Evolutionary conservation across 1,140 invertebrate genomes (phyloP).

Genomic region (Dinoponera quadriceps): DNA sequence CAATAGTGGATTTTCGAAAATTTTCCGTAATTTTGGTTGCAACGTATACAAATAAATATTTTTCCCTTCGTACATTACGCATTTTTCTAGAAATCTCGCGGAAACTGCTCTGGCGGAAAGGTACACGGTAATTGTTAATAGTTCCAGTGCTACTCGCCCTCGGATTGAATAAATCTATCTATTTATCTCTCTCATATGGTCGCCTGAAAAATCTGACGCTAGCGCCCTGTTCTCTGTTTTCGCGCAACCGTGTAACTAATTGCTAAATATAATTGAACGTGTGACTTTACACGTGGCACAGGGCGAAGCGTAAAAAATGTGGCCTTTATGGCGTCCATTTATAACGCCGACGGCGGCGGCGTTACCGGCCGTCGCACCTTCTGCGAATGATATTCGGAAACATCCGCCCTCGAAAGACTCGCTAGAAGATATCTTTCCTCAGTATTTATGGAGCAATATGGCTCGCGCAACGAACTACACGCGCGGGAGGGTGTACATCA

Average conservation of each 20-base stretch:
- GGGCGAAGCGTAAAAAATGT: neutral
- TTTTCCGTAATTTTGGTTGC: too few species aligned
- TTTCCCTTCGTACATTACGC: too few species aligned
- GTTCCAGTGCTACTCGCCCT: too few species aligned
- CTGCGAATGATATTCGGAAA: conserved; percentile 51
- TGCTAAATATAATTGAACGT: neutral
- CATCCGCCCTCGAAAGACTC: conserved; percentile 35
- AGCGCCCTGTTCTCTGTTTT: too few species aligned
- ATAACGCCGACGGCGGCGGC: neutral
- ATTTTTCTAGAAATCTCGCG: too few species aligned
- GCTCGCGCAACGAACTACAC: conserved; percentile 60
- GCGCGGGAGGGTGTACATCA: conserved; percentile 58
- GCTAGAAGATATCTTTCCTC: conserved; percentile 52
- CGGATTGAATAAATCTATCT: too few species aligned
- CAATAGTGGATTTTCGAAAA: too few species aligned
- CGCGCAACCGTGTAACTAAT: neutral
- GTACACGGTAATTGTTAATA: too few species aligned
- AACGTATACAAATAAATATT: too few species aligned
- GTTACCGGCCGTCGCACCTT: conserved; percentile 33
- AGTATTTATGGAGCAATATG: conserved; percentile 62
- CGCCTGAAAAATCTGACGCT: neutral
- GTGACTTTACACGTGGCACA: neutral
- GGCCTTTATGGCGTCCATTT: conserved; percentile 8
- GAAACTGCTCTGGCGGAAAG: too few species aligned
- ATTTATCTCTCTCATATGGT: neutral